Conservation (phyloP, 2,888 invertebrate species). For the Pyrocoelia pectoralis region DNA sequence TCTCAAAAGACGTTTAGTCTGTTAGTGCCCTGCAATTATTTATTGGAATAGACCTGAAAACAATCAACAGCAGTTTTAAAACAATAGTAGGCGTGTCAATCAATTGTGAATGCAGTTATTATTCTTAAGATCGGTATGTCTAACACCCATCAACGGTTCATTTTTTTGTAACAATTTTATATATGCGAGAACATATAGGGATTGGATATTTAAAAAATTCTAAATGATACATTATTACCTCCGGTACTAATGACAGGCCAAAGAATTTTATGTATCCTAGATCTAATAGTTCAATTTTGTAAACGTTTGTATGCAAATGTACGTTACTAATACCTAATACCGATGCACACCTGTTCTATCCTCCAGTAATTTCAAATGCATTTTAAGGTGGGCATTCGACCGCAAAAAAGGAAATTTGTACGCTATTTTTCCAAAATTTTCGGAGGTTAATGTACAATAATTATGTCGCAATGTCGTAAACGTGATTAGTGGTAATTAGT, state of each 20-base stretch:
- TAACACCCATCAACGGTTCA: constrained; percentile 37
- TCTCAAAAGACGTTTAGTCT: constrained; percentile 52
- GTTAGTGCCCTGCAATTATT: constrained; percentile 56
- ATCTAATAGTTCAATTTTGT: too few relatives aligned
- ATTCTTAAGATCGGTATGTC: constrained; percentile 45
- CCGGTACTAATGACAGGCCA: not conserved
- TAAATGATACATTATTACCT: not conserved
- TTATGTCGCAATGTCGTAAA: too few relatives aligned
- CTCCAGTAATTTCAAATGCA: too few relatives aligned
- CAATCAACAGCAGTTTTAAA: constrained; percentile 59
- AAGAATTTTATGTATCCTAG: too few relatives aligned
- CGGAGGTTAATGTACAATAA: too few relatives aligned
- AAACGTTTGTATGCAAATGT: too few relatives aligned
- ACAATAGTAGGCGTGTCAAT: constrained; percentile 60
- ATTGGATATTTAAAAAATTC: not conserved
- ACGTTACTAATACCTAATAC: too few relatives aligned
- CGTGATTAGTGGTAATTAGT: too few relatives aligned
- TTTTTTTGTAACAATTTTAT: not conserved
- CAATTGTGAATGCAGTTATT: constrained; percentile 59
- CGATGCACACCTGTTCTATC: too few relatives aligned
- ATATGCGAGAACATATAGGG: not conserved
- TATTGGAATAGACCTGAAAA: constrained; percentile 55
- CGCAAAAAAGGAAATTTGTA: too few relatives aligned
- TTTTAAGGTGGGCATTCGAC: too few relatives aligned
- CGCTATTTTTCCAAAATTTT: too few relatives aligned